These are phyloP conservation scores for Falco naumanni DNA, from an alignment of 2,797 vertebrate genomes.

Conservation along the genomic window DNA sequence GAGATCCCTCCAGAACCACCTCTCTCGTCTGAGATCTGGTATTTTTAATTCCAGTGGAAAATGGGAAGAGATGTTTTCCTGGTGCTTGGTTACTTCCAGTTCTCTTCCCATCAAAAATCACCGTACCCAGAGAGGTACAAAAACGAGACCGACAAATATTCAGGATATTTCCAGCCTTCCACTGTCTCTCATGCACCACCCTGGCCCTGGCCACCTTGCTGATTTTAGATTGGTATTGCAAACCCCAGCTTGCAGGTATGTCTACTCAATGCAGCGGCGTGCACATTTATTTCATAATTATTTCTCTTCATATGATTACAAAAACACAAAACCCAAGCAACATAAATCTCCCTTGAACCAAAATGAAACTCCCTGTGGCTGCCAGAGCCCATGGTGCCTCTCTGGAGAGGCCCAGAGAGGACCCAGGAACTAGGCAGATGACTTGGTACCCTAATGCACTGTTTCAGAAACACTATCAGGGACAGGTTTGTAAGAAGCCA, in stretches of 20 bases:
- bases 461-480: neutral
- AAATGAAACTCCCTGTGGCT: fast-evolving
- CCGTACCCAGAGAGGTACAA: neutral
- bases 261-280: neutral
- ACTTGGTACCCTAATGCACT: neutral
- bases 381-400: neutral
- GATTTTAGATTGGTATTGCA: neutral
- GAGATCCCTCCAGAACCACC: neutral
- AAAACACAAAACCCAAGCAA: neutral
- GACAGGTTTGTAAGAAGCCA: neutral
- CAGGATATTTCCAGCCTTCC: neutral
- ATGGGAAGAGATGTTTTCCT: neutral
- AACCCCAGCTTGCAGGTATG: neutral
- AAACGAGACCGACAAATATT: neutral
- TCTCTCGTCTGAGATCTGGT: neutral
- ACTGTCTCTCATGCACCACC: neutral
- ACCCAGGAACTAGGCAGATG: neutral
- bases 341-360: neutral
- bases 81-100: neutral
- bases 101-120: neutral
- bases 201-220: neutral
- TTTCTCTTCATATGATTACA: neutral
- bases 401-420: neutral
- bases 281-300: neutral
- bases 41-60: neutral